Conservation (phyloP, 2,113 vertebrate species). For the Oxyura jamaicensis region DNA sequence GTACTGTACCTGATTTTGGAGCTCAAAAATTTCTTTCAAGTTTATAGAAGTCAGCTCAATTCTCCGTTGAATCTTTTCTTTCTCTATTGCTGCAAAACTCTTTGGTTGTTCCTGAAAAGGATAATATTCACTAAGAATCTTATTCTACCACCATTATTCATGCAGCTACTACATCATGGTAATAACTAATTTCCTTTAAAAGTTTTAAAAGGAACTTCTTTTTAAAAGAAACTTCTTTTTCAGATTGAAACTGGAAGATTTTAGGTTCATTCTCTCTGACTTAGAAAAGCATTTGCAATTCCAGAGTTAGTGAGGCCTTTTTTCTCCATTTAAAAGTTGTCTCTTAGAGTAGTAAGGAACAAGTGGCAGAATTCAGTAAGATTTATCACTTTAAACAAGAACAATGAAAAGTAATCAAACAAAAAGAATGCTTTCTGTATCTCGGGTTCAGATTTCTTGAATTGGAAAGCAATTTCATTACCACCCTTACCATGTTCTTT, state of each 20-base stretch:
- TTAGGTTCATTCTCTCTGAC: not conserved
- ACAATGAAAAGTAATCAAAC: not conserved
- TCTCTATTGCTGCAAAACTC: not conserved
- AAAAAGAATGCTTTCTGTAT: not conserved
- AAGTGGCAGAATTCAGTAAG: not conserved
- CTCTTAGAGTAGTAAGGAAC: not conserved
- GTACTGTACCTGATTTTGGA: not conserved
- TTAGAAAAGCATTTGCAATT: not conserved
- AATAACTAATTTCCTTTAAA: not conserved
- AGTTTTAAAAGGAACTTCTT: not conserved
- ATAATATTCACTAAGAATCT: not conserved
- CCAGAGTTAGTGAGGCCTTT: not conserved
- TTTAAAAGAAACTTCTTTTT: not conserved
- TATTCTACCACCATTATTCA: not conserved
- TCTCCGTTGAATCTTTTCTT: not conserved
- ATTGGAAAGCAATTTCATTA: not conserved
- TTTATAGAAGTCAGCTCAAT: not conserved
- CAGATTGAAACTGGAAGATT: not conserved
- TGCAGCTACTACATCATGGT: not conserved
- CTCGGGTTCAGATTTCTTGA: not conserved
- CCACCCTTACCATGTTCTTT: not conserved
- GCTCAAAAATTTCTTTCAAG: not conserved
- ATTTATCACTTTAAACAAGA: not conserved
- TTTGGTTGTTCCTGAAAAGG: not conserved
- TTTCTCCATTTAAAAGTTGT: not conserved